A percentile compares a stretch with the other conserved stretches of the same genome.
Evolutionary conservation across 2,888 invertebrate genomes (phyloP).

Genomic region (Phrixothrix hirtus): DNA sequence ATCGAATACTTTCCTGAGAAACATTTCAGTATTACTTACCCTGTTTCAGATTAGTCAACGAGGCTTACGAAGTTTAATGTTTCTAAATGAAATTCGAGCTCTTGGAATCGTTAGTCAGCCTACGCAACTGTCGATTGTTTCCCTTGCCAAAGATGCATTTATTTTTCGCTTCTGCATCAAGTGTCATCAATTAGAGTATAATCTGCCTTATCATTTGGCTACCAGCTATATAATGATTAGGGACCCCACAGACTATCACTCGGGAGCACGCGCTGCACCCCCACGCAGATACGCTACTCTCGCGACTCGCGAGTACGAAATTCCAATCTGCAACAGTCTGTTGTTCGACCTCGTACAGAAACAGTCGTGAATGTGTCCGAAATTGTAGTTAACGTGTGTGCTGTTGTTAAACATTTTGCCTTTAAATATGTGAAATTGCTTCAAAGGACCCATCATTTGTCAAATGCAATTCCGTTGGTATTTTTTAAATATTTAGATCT

Average conservation of each 20-base stretch:
- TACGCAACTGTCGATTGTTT: background rate
- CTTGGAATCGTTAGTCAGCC: conserved; percentile 1
- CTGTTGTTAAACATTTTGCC: background rate
- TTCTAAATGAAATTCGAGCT: conserved; percentile 6
- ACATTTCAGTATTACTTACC: too few relatives aligned
- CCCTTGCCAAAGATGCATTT: conserved; percentile 9
- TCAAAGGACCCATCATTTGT: too few relatives aligned
- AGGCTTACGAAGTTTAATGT: too few relatives aligned
- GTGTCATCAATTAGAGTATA: conserved; percentile 48
- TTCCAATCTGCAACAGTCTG: conserved; percentile 31
- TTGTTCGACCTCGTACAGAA: conserved; percentile 12
- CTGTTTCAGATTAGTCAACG: too few relatives aligned
- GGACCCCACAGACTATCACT: conserved; percentile 30
- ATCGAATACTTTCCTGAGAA: too few relatives aligned
- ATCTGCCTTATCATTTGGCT: conserved; percentile 46
- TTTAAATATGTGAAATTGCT: too few relatives aligned
- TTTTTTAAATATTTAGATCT: background rate
- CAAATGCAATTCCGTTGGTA: background rate
- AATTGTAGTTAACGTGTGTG: conserved; percentile 18
- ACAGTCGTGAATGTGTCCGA: conserved; percentile 4
- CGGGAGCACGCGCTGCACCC: conserved; percentile 37
- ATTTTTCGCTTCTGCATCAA: conserved; percentile 34
- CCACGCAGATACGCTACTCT: conserved; percentile 28
- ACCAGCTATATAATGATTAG: conserved; percentile 36
- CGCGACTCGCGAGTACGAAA: conserved; percentile 29